Evolutionary conservation across 2,113 vertebrate species (phyloP).

Genomic region (Rallus limicola): DNA sequence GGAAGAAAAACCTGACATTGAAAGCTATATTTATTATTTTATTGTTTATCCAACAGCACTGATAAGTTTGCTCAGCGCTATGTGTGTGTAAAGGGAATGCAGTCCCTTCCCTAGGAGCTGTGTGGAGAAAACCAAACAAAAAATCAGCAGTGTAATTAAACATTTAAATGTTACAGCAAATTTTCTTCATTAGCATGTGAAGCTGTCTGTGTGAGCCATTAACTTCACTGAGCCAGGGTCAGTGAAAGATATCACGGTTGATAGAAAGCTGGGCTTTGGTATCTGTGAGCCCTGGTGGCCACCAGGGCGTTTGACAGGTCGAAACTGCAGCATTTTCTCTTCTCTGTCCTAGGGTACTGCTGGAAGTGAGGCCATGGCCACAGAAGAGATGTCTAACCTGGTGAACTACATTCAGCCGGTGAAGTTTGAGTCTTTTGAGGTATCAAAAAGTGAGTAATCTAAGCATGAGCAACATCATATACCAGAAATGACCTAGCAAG

Average conservation of each 20-base stretch:
- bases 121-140: background rate
- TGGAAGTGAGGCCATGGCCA: slow-evolving; percentile 94
- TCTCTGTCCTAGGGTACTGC: slow-evolving; percentile 85
- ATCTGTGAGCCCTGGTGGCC: background rate
- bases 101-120: background rate
- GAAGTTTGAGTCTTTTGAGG: slow-evolving; percentile 94
- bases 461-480: background rate
- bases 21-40: background rate
- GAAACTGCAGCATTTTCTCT: background rate
- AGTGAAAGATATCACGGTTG: background rate
- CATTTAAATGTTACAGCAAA: background rate
- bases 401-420: slow-evolving; percentile 98
- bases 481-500: background rate
- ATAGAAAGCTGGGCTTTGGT: background rate
- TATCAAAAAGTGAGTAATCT: slow-evolving; percentile 89
- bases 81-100: background rate
- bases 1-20: background rate
- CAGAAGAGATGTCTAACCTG: slow-evolving; percentile 98
- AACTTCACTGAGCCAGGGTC: background rate
- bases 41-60: background rate
- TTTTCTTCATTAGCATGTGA: background rate
- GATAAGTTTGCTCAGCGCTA: background rate
- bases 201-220: background rate
- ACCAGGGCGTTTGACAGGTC: background rate
- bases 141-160: background rate